A percentile compares a stretch with the other conserved stretches of the same genome.
These are phyloP conservation scores for Poicephalus meyeri DNA, from an alignment of 2,113 vertebrate species.

Conservation along the genomic window DNA sequence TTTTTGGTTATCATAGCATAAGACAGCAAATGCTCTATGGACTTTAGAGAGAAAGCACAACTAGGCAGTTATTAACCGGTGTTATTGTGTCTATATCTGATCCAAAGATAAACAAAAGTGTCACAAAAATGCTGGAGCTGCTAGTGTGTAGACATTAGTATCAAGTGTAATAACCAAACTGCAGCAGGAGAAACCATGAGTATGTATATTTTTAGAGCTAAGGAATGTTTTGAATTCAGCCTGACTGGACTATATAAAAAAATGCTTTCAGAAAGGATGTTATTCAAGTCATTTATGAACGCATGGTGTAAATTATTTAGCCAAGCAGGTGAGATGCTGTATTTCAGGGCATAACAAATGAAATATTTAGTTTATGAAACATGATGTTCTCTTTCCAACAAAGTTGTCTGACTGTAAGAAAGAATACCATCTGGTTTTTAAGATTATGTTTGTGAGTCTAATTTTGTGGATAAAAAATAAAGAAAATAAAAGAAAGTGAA, in stretches of 20 bases:
- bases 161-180: not conserved
- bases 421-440: not conserved
- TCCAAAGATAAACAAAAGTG: not conserved
- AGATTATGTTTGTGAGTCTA: not conserved
- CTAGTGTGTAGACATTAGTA: not conserved
- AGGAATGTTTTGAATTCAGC: not conserved
- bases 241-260: not conserved
- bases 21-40: not conserved
- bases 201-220: constrained; percentile 17
- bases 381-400: not conserved
- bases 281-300: constrained; percentile 18
- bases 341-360: not conserved
- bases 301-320: not conserved
- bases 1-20: not conserved
- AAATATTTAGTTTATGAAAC: not conserved
- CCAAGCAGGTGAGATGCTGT: not conserved
- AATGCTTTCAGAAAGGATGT: constrained; percentile 6
- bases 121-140: constrained; percentile 3
- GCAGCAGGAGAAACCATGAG: not conserved
- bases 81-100: constrained; percentile 16
- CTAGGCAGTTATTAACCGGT: not conserved
- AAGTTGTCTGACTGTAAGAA: not conserved
- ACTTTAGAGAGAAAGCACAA: not conserved
- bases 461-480: not conserved
- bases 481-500: not conserved